Evolutionary conservation across 2,113 vertebrate genomes (phyloP).

Genomic region (Ammospiza nelsoni): DNA sequence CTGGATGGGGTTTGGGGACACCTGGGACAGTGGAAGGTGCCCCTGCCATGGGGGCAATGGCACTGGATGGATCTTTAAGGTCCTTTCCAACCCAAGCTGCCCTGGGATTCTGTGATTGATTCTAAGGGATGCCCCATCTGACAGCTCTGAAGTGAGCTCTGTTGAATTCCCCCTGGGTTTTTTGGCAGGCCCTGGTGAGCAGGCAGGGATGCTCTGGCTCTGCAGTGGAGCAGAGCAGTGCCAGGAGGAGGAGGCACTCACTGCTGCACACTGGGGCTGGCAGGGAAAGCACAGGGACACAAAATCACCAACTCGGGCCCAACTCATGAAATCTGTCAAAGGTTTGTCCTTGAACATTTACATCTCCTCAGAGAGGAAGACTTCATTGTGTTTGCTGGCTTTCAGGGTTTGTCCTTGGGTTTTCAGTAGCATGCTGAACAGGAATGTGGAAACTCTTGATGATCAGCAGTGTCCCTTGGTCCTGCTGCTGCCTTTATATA

Average conservation of each 20-base stretch:
- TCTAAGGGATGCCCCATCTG: not conserved
- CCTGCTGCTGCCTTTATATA: rapidly evolving
- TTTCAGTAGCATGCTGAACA: rapidly evolving
- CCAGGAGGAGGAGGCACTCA: not conserved
- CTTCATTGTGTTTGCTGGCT: not conserved
- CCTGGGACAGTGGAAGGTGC: not conserved
- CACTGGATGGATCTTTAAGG: rapidly evolving
- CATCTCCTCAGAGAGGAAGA: not conserved
- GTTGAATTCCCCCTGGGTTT: not conserved
- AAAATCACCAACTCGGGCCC: not conserved
- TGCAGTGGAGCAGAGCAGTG: conserved; percentile 31
- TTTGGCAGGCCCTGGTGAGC: not conserved
- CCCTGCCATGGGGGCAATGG: not conserved
- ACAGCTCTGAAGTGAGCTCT: not conserved
- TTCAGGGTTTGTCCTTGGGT: not conserved
- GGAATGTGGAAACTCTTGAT: not conserved
- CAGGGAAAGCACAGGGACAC: not conserved
- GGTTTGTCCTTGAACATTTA: not conserved
- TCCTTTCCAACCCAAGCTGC: rapidly evolving
- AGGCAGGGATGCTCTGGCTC: conserved; percentile 29
- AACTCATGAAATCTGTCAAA: not conserved
- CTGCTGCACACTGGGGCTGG: not conserved
- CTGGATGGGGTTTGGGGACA: not conserved
- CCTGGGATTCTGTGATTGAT: not conserved
- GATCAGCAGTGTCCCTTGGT: rapidly evolving